Base-by-base conservation (phyloP, 2,113 vertebrate species). In the Vireo altiloquus region DNA sequence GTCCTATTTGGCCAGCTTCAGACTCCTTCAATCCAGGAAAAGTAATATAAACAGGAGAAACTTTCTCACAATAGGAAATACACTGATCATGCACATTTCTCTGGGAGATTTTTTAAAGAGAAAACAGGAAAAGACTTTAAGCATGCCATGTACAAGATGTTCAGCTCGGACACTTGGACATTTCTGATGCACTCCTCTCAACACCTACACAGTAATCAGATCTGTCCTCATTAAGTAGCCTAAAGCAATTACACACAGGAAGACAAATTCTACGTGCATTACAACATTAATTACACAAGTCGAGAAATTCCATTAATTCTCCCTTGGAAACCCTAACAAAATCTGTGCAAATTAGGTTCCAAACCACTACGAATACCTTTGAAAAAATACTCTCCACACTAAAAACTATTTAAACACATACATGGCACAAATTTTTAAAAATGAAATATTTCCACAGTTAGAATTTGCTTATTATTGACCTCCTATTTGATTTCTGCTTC, bases 281-380 rank as follows among this genome's bases (percentile, higher is more conserved):
- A 89, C 49, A 82, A 79, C 33, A 68, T 87, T 83, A 90, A 86
- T 75, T 88, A 94, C 30, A 56, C 17, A 75, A 83, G 33, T 63
- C 17, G 52, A 89, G 56, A 90, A 74, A 96, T 75, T 83, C 56
- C 60, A 84, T 40, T 72, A 82, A 63, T 30, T 60, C 6, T 93
- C 19, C 78, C 70, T 77, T 57, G 24, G 66, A 92, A 91, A 94
- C 13, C 10, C 52, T 63, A 93, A 92, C 4, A 94, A 82, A 85
- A 83, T 70, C 68, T 54, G 17, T 8, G 4, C 66, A 90, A 78
- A 72, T 70, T 39, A 83, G 47, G n/a, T 77, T 88, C 35, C 39
- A 85, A 92, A 54, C 10, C 23, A 66, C 53, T 57, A 82, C 0
- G 1, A 80, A 80, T 83, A 80, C 13, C 17, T 92, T 70, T 56